These are phyloP conservation scores for Psophia crepitans DNA, from an alignment of 2,113 vertebrate genomes.

Conservation along the genomic window DNA sequence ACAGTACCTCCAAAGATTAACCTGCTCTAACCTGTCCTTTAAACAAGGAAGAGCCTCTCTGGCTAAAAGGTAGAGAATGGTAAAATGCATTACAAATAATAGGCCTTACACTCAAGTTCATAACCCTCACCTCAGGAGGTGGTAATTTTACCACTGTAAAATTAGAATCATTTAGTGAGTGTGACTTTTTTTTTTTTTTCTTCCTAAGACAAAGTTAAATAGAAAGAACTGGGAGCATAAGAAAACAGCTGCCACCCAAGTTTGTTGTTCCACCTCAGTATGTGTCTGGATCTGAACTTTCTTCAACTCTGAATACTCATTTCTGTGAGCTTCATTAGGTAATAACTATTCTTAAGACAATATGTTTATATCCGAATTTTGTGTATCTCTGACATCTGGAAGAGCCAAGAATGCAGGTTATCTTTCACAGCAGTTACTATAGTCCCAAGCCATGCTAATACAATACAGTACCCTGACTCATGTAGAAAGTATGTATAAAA, in stretches of 20 bases:
- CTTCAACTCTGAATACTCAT: neutral
- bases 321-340: neutral
- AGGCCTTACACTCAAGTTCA: neutral
- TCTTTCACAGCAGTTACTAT: neutral
- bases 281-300: neutral
- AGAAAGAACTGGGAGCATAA: neutral
- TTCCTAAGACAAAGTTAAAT: neutral
- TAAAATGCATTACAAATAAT: neutral
- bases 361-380: neutral
- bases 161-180: neutral
- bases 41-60: neutral
- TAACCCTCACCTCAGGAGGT: neutral
- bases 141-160: neutral
- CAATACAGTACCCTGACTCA: neutral
- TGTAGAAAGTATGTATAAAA: neutral
- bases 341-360: neutral
- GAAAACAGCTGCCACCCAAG: neutral
- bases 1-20: neutral
- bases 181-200: too few relatives aligned
- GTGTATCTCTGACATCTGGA: neutral
- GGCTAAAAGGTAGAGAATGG: neutral
- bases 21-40: neutral
- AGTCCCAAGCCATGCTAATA: neutral
- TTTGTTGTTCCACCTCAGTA: neutral
- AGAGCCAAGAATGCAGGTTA: neutral